These are phyloP conservation scores for Machimus rusticus DNA, from an alignment of 2,888 invertebrate genomes.

Conservation along the genomic window DNA sequence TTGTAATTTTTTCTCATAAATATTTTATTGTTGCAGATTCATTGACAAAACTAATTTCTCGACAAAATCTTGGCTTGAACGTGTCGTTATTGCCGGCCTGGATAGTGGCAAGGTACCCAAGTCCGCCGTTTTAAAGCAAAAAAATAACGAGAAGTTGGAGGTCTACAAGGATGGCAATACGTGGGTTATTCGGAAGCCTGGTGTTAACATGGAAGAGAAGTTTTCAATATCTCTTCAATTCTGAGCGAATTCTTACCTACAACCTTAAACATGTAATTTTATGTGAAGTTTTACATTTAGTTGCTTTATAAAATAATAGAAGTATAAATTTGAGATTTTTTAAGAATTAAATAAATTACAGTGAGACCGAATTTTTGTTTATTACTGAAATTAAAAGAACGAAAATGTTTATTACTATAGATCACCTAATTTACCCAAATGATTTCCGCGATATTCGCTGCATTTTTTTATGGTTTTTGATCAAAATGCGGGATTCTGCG, in stretches of 20 bases:
- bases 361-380: not conserved
- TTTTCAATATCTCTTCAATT: constrained; percentile 74
- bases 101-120: constrained; percentile 69
- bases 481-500: no score
- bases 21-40: constrained; percentile 61
- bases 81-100: constrained; percentile 83
- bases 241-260: constrained; percentile 41
- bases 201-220: constrained; percentile 78
- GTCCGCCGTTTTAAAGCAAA: constrained; percentile 68
- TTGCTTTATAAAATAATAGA: not conserved
- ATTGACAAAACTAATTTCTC: constrained; percentile 72
- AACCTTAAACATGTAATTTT: not conserved
- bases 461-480: no score
- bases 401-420: no score
- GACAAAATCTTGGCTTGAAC: constrained; percentile 88
- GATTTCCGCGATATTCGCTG: no score
- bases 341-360: not conserved
- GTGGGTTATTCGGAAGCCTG: constrained; percentile 85
- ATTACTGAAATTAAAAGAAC: not conserved
- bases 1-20: not conserved
- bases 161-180: constrained; percentile 73
- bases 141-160: constrained; percentile 70
- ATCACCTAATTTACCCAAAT: no score
- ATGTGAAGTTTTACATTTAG: not conserved
- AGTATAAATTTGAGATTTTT: not conserved